These are phyloP conservation scores for Crypturellus undulatus DNA, from an alignment of 2,113 vertebrate genomes.

Conservation along the genomic window DNA sequence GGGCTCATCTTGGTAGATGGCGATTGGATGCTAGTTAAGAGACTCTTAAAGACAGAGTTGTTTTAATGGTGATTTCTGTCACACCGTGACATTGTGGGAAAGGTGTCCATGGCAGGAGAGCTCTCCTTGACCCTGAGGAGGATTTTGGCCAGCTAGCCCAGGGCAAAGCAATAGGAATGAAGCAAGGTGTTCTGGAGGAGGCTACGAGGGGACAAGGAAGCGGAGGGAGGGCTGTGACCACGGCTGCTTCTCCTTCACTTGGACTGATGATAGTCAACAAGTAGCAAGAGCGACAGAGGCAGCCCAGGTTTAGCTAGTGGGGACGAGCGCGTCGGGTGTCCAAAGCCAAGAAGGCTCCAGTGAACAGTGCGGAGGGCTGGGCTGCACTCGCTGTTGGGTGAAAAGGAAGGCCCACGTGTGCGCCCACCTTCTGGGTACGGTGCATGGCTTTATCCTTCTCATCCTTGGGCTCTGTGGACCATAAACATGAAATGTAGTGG, in stretches of 20 bases:
- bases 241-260: not conserved
- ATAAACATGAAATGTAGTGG: not conserved
- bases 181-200: not conserved
- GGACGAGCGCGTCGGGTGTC: not conserved
- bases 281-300: not conserved
- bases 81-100: not conserved
- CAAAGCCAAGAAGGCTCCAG: not conserved
- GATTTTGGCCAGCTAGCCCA: not conserved
- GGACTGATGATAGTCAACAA: not conserved
- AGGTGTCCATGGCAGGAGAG: not conserved
- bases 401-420: not conserved
- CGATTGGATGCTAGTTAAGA: not conserved
- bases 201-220: not conserved
- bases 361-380: not conserved
- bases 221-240: not conserved
- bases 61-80: not conserved
- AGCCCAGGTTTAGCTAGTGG: not conserved
- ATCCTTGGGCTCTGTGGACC: not conserved
- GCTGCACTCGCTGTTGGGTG: not conserved
- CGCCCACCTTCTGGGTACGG: not conserved
- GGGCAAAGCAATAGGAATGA: not conserved
- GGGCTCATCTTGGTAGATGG: not conserved
- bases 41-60: not conserved
- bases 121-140: not conserved
- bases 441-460: fast-evolving